Base-by-base conservation (phyloP, 2,797 vertebrate species). In the Siniperca obscura region DNA sequence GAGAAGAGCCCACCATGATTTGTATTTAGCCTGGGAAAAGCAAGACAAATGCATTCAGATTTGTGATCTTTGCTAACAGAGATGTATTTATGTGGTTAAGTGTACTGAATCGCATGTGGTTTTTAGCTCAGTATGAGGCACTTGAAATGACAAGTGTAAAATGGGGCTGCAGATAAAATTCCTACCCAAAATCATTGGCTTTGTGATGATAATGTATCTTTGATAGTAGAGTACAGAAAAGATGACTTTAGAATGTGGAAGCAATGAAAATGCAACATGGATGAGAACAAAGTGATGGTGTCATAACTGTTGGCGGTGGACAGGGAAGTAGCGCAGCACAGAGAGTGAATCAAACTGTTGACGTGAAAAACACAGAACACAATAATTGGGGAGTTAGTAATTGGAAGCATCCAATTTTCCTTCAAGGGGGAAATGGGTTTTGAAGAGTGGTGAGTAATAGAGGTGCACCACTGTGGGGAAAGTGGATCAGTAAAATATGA, bases 401-500 rank as follows among this genome's bases (percentile, higher is more conserved):
- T 89, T 87, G 83, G 91, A 92, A 64, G 25, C 72, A 86, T 92
- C 82, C 91, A 90, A 88, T 85, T 89, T 91, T 92, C 87, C 87
- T 80, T 78, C 36, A 53, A 69, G 80, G 72, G 84, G 89, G 89
- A 87, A 90, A 90, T 84, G 30, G 73, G 75, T 85, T 90, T 74
- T 89, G 84, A 90, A 82, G 77, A 74, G 84, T 82, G 75, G 90
- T 92, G 91, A 91, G 88, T 92, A 91, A 93, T 88, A 64, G 90
- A 88, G 86, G 82, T 83, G 57, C 84, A 90, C 90, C 86, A 50
- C 84, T 86, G 82, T 64, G 86, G 87, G 86, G 90, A 93, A 91
- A 92, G 83, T 76, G 86, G 90, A 93, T 92, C 91, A 88, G 88
- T 89, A 76, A 85, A 90, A 89, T 78, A 92, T 90, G 84, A 89